Evolutionary conservation across 2,888 invertebrate genomes (phyloP), one percentile per base, ranked within the genome.

Genomic region (Callyntrura sp.): DNA sequence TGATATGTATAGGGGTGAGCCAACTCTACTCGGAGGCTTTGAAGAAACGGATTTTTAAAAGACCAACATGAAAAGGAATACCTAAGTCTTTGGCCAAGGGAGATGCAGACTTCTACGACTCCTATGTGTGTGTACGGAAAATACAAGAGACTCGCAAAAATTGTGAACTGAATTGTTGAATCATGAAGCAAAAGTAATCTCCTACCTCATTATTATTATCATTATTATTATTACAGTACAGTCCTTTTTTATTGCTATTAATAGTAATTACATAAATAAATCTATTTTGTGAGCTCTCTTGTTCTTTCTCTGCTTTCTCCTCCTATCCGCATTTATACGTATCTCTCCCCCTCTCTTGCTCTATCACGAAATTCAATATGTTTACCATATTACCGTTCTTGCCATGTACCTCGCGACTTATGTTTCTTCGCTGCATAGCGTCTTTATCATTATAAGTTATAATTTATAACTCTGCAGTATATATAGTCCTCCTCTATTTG

Each of bases 31-130:
- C 92, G 93, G 93, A 93, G 93, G 93, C 92, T 93, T 93, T 91
- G 93, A 93, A 93, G 93, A 93, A 92, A 93, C 93, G 93, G 93
- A 93, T 92, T 93, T 93, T 93, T 93, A 93, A 87, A 90, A 86
- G 76, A 86, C 86, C 86, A 86, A 84, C 85, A 51, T 90, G 90
- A 90, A 90, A 90, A 86, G 90, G 90, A 90, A 85, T 90, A 85
- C 90, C 90, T 70, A 84, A 88, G 81, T 90, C 86, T 90, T 83
- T 90, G 86, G 86, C 90, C 85, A 88, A 86, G 76, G 43, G 82
- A 76, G 73, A 84, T 57, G 85, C 60, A 76, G 60, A 62, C 60
- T 60, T 85, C 25, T 45, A 45, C 43, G 48, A 48, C 20, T 57
- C 20, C 73, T 73, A 14, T 25, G 35, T 68, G 28, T 78, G 55